Conservation (phyloP, 2,113 vertebrate genomes). For the Elephas maximus region DNA sequence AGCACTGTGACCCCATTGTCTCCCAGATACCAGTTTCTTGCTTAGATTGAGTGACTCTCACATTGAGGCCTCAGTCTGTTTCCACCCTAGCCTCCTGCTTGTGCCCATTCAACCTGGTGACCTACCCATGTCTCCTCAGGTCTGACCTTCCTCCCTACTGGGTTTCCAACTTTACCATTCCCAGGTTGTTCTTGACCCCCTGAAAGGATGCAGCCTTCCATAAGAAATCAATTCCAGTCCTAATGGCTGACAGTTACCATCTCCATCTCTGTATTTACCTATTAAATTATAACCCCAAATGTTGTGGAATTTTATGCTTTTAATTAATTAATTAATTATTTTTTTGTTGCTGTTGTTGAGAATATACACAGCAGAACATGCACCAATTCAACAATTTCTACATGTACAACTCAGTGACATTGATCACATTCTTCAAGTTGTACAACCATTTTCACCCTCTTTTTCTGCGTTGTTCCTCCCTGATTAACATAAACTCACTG, state of each 20-base stretch:
- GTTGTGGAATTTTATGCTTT: background rate
- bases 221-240: background rate
- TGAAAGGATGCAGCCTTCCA: background rate
- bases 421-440: background rate
- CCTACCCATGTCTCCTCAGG: background rate
- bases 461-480: background rate
- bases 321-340: background rate
- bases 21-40: background rate
- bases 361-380: too few relatives aligned
- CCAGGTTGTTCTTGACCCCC: background rate
- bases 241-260: background rate
- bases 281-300: background rate
- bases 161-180: background rate
- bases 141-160: background rate
- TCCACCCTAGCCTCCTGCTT: background rate
- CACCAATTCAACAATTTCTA: background rate
- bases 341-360: background rate
- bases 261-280: background rate
- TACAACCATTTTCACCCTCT: background rate
- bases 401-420: background rate
- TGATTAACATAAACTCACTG: background rate
- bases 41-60: background rate
- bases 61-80: background rate
- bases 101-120: background rate
- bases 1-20: background rate